A percentile compares a stretch with the other conserved stretches of the same genome.
Evolutionary conservation across 2,113 vertebrate genomes (phyloP).

Genomic region (Channa maculata): DNA sequence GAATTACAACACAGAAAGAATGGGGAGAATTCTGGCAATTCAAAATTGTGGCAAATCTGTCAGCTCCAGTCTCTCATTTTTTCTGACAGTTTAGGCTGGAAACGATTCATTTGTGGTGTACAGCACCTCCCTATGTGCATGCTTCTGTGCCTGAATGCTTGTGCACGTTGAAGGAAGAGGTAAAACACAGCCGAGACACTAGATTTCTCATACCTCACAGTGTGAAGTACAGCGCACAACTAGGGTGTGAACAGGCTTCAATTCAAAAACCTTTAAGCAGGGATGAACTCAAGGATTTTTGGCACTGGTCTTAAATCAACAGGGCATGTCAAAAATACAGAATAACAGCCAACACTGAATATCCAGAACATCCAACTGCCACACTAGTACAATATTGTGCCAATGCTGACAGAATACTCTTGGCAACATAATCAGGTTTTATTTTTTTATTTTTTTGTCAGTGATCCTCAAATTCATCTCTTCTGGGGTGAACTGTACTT

Average conservation of each 20-base stretch:
- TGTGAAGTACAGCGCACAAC: slow-evolving; percentile 36
- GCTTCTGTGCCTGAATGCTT: slow-evolving; percentile 27
- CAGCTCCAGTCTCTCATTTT: slow-evolving; percentile 6
- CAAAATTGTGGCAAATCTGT: not conserved
- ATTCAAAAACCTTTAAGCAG: slow-evolving; percentile 47
- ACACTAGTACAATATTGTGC: not conserved
- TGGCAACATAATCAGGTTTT: slow-evolving; percentile 29
- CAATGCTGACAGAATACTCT: slow-evolving; percentile 8
- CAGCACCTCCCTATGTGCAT: slow-evolving; percentile 32
- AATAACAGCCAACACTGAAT: slow-evolving; percentile 33
- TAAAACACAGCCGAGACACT: slow-evolving; percentile 38
- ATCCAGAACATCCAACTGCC: slow-evolving; percentile 35
- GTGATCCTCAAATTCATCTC: slow-evolving; percentile 52
- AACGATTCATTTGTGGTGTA: slow-evolving; percentile 56
- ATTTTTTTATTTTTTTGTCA: slow-evolving; percentile 14
- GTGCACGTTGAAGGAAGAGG: slow-evolving; percentile 24
- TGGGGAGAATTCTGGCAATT: slow-evolving; percentile 1
- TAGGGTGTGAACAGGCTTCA: slow-evolving; percentile 43
- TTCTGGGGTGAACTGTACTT: slow-evolving; percentile 47
- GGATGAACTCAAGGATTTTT: slow-evolving; percentile 36
- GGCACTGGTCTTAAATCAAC: slow-evolving; percentile 46
- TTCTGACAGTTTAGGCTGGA: slow-evolving; percentile 32
- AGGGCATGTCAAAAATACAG: slow-evolving; percentile 35
- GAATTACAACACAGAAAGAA: not conserved
- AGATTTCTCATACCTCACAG: slow-evolving; percentile 41